Evolutionary conservation across 2,888 invertebrate species (phyloP).

Genomic region (Cosmopolites sordidus): DNA sequence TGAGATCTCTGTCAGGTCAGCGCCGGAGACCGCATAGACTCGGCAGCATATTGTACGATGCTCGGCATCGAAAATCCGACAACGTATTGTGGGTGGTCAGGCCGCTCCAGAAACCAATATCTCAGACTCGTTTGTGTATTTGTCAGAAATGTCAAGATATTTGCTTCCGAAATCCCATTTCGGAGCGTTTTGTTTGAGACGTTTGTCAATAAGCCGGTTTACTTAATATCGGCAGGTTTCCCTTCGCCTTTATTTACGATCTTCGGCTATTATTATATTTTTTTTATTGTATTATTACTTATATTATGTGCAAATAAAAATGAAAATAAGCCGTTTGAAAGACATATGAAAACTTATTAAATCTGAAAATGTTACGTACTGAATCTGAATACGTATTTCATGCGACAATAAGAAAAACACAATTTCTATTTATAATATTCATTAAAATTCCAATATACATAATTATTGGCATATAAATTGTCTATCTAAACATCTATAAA

Average conservation of each 20-base stretch:
- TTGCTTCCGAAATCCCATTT: conserved; percentile 26
- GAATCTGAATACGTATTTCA: not conserved
- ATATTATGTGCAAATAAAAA: too few relatives aligned
- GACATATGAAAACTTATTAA: too few relatives aligned
- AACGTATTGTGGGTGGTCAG: conserved; percentile 27
- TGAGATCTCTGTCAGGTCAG: conserved; percentile 45
- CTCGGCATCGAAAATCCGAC: conserved; percentile 4
- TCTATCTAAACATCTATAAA: too few relatives aligned
- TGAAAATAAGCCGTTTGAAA: too few relatives aligned
- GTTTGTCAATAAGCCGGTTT: conserved; percentile 10
- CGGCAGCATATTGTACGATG: conserved; percentile 19
- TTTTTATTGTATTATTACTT: not conserved
- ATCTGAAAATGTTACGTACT: too few relatives aligned
- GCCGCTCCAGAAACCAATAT: conserved; percentile 26
- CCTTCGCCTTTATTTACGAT: not conserved
- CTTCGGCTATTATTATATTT: not conserved
- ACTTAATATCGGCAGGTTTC: conserved; percentile 7
- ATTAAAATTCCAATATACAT: too few relatives aligned
- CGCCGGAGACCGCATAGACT: conserved; percentile 25
- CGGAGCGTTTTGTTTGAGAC: conserved; percentile 7
- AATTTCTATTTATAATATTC: too few relatives aligned
- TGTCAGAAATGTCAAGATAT: conserved; percentile 28
- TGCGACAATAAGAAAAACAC: not conserved
- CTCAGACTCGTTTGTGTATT: conserved; percentile 22
- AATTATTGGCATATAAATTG: too few relatives aligned